phyloP scores from a whole-genome alignment of 2,888 invertebrate species.

The Ormyrus labotus region DNA sequence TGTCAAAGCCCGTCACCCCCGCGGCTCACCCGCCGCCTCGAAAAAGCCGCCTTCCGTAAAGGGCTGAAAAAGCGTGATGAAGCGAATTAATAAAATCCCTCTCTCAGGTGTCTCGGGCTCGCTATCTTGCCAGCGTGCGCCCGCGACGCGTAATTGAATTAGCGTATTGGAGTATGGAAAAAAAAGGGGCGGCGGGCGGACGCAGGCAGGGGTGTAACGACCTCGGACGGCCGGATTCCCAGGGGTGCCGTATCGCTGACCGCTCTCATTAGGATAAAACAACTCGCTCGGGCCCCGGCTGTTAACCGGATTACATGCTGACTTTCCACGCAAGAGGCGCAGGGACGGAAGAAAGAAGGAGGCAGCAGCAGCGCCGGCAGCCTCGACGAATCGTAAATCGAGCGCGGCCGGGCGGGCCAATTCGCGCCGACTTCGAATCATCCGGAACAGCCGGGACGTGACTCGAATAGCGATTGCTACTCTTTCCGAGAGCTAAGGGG shows the following conservation, averaged over 20 bases:
- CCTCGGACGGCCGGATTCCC: conserved; percentile 68
- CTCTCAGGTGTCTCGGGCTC: neutral
- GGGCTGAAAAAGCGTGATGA: conserved; percentile 44
- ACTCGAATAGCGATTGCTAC: conserved; percentile 44
- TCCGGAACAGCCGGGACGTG: conserved; percentile 53
- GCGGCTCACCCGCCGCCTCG: neutral
- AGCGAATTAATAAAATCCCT: conserved; percentile 45
- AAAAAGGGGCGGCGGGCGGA: neutral
- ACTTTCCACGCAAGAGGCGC: conserved; percentile 53
- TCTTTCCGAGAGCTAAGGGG: neutral
- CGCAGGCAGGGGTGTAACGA: conserved; percentile 67
- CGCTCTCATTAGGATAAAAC: conserved; percentile 74
- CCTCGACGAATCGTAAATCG: conserved; percentile 41
- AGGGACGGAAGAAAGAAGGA: neutral
- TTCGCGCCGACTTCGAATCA: conserved; percentile 53
- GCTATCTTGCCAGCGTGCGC: neutral
- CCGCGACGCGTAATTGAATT: neutral
- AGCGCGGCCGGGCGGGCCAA: conserved; percentile 42
- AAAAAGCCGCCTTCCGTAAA: neutral
- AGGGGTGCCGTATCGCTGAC: conserved; percentile 69
- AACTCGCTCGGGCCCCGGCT: conserved; percentile 60
- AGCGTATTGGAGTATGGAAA: neutral
- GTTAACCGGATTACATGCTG: conserved; percentile 66
- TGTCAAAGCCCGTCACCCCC: neutral
- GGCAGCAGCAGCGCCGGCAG: too few species aligned